Evolutionary conservation across 2,113 vertebrate genomes (phyloP), one percentile per base, ranked within the genome.

Genomic region (Apteryx owenii): DNA sequence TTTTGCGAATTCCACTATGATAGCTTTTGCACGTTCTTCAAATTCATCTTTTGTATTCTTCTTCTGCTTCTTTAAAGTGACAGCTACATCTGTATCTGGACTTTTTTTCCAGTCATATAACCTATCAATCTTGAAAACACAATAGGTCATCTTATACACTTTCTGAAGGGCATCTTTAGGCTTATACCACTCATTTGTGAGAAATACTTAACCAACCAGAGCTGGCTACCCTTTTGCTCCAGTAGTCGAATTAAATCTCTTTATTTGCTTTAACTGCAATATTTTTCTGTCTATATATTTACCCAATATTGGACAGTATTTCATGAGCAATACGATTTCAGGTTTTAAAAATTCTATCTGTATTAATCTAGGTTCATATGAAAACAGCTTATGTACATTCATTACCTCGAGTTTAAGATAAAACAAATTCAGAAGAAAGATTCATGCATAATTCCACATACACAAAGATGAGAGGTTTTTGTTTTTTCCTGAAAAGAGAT

Each of bases 81-180:
- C 86, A 89, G 98, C 98, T 12, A 99, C 98, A 71, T 99, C 99
- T 0, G 99, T 99, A 8, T 99, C 99, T 0, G 99, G 99, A 85
- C 99, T 99, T 97, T 98, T 99, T 97, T 99, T 99, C 99, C 99
- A 99, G 97, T 99, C 99, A 90, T 99, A 99, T 61, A 99, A 98
- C 95, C 99, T 99, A 97, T 99, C 99, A 61, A 99, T 98, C 99
- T 99, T 95, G 53, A 70, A 93, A 97, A 88, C 5, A 92, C 10
- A 96, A 42, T 70, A 48, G 6, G 60, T 93, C 71, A 96, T 54
- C 33, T 80, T 44, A n/a, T 5, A 22, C 44, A 80, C 46, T 76
- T 80, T 81, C 46, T 46, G 56, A 62, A 64, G 36, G 44, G 19
- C 65, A 58, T 73, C 33, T 65, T 72, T n/a, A 81, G 64, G 48